Percentiles rank a stretch among this genome's conserved stretches.
Evolutionary conservation across 2,797 vertebrate genomes (phyloP).

Genomic region (Sylvilagus floridanus): DNA sequence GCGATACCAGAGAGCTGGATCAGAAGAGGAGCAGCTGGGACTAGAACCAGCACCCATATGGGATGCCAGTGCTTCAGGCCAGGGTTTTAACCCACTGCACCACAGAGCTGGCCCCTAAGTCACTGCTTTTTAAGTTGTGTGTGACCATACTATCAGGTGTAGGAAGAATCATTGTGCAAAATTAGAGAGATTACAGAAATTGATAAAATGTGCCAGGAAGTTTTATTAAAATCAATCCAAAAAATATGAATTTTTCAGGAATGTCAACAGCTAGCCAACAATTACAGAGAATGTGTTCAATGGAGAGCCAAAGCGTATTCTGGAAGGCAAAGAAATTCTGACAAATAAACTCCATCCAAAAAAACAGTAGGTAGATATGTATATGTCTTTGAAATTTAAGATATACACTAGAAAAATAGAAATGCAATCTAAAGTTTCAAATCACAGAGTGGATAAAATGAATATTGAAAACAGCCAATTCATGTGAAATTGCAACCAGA

Average conservation of each 20-base stretch:
- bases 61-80: no score
- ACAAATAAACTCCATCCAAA: conserved; percentile 41
- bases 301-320: conserved; percentile 27
- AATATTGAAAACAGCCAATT: neutral
- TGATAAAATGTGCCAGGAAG: conserved; percentile 26
- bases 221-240: conserved; percentile 63
- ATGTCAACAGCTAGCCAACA: conserved; percentile 40
- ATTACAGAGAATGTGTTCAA: conserved; percentile 16
- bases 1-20: no score
- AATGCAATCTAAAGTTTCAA: neutral
- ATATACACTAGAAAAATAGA: conserved; percentile 10
- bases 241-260: conserved; percentile 69
- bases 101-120: neutral
- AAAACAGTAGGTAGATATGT: neutral
- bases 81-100: no score
- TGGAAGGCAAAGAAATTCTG: neutral
- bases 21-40: no score
- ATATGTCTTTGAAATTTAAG: conserved; percentile 45
- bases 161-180: neutral
- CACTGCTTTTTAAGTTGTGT: neutral
- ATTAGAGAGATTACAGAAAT: neutral
- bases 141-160: neutral
- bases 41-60: no score
- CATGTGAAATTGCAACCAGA: neutral
- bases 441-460: neutral